A percentile compares a stretch with the other conserved stretches of the same genome.
Conservation (phyloP, 2,797 vertebrate genomes). For the Anguilla megastoma region DNA sequence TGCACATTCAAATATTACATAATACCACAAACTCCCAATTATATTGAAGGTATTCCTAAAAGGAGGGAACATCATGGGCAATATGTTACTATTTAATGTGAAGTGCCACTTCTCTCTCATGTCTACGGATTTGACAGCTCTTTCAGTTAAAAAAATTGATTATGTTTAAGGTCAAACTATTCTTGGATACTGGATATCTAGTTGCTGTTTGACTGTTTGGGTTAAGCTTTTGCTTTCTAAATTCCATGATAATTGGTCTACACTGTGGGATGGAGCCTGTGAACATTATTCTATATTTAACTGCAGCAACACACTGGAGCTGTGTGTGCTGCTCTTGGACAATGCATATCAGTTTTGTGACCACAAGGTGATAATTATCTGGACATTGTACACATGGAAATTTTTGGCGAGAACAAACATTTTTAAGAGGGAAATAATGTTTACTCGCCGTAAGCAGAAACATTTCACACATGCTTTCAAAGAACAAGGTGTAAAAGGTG, state of each 20-base stretch:
- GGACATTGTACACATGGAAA: not conserved
- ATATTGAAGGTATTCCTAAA: conserved; percentile 73
- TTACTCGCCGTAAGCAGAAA: not conserved
- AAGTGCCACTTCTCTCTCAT: conserved; percentile 45
- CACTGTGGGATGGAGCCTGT: conserved; percentile 65
- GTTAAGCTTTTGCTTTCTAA: conserved; percentile 72
- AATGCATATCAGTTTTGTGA: not conserved
- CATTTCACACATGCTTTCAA: not conserved
- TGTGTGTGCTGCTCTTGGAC: not conserved
- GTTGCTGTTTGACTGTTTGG: conserved; percentile 62
- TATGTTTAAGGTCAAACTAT: conserved; percentile 70
- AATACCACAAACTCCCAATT: conserved; percentile 44
- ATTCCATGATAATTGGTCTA: conserved; percentile 77
- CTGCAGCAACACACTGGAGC: conserved; percentile 19
- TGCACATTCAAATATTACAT: conserved; percentile 57
- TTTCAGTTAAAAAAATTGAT: conserved; percentile 56
- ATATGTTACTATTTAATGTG: conserved; percentile 31
- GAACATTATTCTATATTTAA: conserved; percentile 73
- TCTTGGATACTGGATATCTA: conserved; percentile 57
- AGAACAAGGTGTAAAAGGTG: not conserved
- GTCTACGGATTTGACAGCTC: conserved; percentile 56
- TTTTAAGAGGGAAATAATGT: not conserved
- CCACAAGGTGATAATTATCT: not conserved
- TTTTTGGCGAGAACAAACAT: not conserved
- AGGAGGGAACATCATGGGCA: conserved; percentile 29